Evolutionary conservation across 2,888 invertebrate species (phyloP).

Genomic region (Phymatocera aterrima): DNA sequence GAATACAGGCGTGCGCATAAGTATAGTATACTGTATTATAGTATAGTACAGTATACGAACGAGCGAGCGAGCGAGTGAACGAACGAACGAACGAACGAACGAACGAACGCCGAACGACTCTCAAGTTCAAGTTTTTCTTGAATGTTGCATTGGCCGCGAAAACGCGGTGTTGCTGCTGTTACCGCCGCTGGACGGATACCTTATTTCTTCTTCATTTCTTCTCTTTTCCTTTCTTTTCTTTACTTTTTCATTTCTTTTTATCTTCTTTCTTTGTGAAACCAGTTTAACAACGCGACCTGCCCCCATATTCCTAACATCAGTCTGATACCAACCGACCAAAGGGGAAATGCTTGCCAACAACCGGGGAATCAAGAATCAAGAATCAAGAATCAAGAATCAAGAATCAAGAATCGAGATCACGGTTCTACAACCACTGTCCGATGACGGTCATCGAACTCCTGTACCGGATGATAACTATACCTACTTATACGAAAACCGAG

Average conservation of each 20-base stretch:
- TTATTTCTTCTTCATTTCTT: neutral
- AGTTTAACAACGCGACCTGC: conserved; percentile 42
- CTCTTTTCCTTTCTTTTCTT: neutral
- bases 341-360: conserved; percentile 12
- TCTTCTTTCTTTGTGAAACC: conserved; percentile 3
- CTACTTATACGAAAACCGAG: neutral
- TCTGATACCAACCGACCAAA: neutral
- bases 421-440: neutral
- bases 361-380: neutral
- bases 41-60: neutral
- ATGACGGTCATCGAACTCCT: conserved; percentile 26
- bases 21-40: no score
- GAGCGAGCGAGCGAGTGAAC: no score
- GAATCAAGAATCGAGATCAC: conserved; percentile 8
- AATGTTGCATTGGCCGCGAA: conserved; percentile 26
- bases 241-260: neutral
- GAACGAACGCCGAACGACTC: neutral
- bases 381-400: neutral
- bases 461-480: neutral
- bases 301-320: conserved; percentile 29
- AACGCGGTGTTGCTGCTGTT: neutral
- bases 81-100: no score
- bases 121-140: conserved; percentile 38
- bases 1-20: no score
- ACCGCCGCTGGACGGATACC: no score